phyloP scores from a whole-genome alignment of 1,140 invertebrate genomes.

The Pollicipes pollicipes region DNA sequence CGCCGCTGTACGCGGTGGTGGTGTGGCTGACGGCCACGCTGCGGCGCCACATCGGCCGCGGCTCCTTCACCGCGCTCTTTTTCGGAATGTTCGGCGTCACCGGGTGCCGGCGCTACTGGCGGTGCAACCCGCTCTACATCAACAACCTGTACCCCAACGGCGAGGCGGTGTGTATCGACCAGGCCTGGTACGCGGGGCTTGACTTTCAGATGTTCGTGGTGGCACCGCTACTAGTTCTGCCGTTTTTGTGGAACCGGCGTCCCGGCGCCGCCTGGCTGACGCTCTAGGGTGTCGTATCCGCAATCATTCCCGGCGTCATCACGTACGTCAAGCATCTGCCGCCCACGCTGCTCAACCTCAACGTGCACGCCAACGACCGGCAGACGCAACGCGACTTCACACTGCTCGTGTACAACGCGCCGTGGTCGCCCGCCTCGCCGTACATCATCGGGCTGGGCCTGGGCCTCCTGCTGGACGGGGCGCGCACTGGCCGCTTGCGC shows the following conservation, averaged over 20 bases:
- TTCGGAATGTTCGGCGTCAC: neutral
- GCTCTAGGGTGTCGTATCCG: constrained; percentile 32
- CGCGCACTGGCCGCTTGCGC: neutral
- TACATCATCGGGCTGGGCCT: constrained; percentile 9
- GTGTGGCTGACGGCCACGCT: neutral
- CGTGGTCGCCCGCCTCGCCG: constrained; percentile 11
- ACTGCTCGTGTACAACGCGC: constrained; percentile 7
- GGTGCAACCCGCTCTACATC: constrained; percentile 11
- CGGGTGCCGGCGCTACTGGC: constrained; percentile 9
- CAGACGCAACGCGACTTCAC: neutral
- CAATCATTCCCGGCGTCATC: constrained; percentile 39
- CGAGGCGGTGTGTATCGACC: constrained; percentile 39
- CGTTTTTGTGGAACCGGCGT: constrained; percentile 45
- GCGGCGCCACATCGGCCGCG: neutral
- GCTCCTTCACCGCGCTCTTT: neutral
- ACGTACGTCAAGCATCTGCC: constrained; percentile 34
- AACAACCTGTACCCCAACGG: constrained; percentile 5
- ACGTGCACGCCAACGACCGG: neutral
- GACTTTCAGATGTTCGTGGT: constrained; percentile 59
- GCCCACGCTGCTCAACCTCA: constrained; percentile 5
- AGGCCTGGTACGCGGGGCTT: constrained; percentile 60
- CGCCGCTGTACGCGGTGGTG: neutral
- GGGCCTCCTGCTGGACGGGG: constrained; percentile 5
- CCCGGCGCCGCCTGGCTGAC: constrained; percentile 37
- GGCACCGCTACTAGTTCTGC: constrained; percentile 43